A percentile compares a stretch with the other conserved stretches of the same genome.
Evolutionary conservation across 2,888 invertebrate species (phyloP).

Genomic region (Xanthia togata): DNA sequence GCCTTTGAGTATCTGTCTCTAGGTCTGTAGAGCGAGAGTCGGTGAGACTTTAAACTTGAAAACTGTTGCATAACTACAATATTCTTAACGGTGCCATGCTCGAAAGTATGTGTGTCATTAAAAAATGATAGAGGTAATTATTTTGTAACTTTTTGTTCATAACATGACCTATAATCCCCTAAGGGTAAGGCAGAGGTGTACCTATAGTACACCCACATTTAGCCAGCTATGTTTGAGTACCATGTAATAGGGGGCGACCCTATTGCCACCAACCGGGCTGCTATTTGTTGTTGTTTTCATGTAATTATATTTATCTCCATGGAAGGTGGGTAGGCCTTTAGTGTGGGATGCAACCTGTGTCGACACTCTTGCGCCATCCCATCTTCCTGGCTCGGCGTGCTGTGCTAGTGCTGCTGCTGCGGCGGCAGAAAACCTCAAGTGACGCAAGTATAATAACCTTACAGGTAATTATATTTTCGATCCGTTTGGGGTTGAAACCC

Average conservation of each 20-base stretch:
- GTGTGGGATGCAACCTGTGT: too few species aligned
- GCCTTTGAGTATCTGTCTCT: conserved; percentile 19
- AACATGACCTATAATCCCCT: background rate
- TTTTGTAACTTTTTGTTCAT: conserved; percentile 3
- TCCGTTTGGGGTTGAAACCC: too few species aligned
- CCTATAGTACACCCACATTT: background rate
- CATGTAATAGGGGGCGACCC: background rate
- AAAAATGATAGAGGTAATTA: conserved; percentile 17
- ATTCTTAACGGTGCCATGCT: conserved; percentile 19
- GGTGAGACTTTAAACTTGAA: conserved; percentile 52
- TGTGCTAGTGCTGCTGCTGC: too few species aligned
- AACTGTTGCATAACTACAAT: conserved; percentile 33
- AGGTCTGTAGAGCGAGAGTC: conserved; percentile 42
- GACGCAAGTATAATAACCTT: too few species aligned
- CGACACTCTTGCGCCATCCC: too few species aligned
- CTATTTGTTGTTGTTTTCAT: background rate
- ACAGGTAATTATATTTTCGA: too few species aligned
- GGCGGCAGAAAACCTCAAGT: too few species aligned
- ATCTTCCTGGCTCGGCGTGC: too few species aligned
- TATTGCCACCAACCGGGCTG: background rate
- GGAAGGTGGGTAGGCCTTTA: too few species aligned
- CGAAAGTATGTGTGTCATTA: conserved; percentile 16
- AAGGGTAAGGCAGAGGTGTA: background rate
- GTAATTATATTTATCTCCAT: background rate
- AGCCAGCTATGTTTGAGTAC: background rate